Conservation (phyloP, 2,797 vertebrate species). For the Ctenochaetus hawaiiensis region DNA sequence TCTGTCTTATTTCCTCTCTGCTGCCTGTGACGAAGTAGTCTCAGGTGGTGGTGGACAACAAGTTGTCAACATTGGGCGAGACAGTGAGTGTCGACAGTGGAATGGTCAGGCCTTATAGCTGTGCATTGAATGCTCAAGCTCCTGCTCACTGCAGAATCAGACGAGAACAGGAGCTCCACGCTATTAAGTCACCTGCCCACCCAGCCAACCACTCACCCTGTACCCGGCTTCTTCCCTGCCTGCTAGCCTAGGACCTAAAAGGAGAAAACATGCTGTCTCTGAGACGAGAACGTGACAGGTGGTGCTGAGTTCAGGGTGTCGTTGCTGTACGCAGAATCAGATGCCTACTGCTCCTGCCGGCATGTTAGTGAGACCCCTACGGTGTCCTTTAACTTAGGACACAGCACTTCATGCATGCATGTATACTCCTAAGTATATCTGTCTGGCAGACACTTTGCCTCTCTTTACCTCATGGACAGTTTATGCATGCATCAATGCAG, state of each 20-base stretch:
- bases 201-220: slow-evolving; percentile 47
- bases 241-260: slow-evolving; percentile 86
- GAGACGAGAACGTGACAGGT: slow-evolving; percentile 91
- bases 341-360: slow-evolving; percentile 63
- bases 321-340: slow-evolving; percentile 75
- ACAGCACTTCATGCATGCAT: slow-evolving; percentile 79
- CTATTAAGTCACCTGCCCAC: slow-evolving; percentile 50
- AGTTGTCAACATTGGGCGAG: slow-evolving; percentile 69
- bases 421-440: slow-evolving; percentile 48
- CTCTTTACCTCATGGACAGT: background rate
- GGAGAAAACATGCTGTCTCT: slow-evolving; percentile 87
- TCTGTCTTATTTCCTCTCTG: slow-evolving; percentile 57
- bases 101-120: slow-evolving; percentile 41
- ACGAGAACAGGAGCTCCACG: slow-evolving; percentile 39
- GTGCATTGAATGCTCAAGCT: slow-evolving; percentile 40
- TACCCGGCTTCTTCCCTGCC: slow-evolving; percentile 52
- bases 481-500: background rate
- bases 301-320: slow-evolving; percentile 79
- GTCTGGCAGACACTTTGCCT: slow-evolving; percentile 4
- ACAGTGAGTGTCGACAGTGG: slow-evolving; percentile 47
- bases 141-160: slow-evolving; percentile 37
- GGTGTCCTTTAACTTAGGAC: slow-evolving; percentile 83
- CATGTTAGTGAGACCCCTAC: slow-evolving; percentile 62
- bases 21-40: slow-evolving; percentile 39
- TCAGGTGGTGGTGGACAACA: slow-evolving; percentile 33